These are phyloP conservation scores for Euplexia lucipara DNA, from an alignment of 2,888 invertebrate genomes.

Conservation along the genomic window DNA sequence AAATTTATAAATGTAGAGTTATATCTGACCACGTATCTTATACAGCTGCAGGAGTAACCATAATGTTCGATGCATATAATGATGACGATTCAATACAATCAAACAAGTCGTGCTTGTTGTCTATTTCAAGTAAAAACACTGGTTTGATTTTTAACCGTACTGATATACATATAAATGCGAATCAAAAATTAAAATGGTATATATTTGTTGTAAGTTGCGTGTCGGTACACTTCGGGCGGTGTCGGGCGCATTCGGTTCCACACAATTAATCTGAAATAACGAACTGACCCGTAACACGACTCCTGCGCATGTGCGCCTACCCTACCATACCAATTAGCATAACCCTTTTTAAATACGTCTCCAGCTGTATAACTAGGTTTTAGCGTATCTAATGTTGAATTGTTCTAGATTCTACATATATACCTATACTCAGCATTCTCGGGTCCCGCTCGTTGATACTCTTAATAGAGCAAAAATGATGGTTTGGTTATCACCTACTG, in stretches of 20 bases:
- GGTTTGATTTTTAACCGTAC: background rate
- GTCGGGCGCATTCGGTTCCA: conserved; percentile 88
- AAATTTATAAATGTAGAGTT: no score
- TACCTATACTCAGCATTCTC: no score
- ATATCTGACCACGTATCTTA: no score
- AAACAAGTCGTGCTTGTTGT: background rate
- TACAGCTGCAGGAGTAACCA: no score
- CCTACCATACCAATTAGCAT: conserved; percentile 83
- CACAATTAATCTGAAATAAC: conserved; percentile 89
- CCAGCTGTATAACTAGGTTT: conserved; percentile 56
- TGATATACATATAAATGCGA: background rate
- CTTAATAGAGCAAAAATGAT: background rate
- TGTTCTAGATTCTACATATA: conserved; percentile 49
- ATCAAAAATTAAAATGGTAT: conserved; percentile 50
- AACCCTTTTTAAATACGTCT: conserved; percentile 72
- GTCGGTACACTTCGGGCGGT: conserved; percentile 73
- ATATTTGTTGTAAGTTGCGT: conserved; percentile 70
- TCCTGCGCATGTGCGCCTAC: conserved; percentile 77
- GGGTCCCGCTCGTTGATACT: background rate
- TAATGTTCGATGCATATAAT: background rate
- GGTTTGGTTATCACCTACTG: background rate
- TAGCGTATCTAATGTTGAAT: conserved; percentile 49
- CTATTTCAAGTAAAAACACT: background rate
- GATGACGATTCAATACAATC: background rate
- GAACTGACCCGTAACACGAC: conserved; percentile 86